Base-by-base conservation (phyloP, 2,797 vertebrate species). In the Aotus griseimembra region DNA sequence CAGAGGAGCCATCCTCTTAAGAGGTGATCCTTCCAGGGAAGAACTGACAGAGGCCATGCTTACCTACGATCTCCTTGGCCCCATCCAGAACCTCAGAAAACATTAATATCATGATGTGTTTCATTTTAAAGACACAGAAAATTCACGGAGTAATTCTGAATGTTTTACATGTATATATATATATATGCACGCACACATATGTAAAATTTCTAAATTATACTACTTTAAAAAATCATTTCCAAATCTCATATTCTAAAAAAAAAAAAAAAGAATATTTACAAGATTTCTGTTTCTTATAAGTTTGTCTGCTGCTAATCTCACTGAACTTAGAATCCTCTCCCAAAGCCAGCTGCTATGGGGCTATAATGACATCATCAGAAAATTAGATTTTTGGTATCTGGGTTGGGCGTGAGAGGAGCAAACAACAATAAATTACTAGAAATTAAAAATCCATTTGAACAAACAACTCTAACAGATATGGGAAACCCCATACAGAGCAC, bases 361-460 rank as follows among this genome's bases (percentile, higher is more conserved):
- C 94, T 61, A 94, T 46, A 85, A 94, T 94, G 80, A 94, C n/a
- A 72, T 93, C 97, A 97, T 90, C 57, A 95, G 93, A 94, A 96
- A 96, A 95, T 92, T 41, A 81, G 50, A 89, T 90, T 95, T 72
- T 93, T 82, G 85, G 46, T 70, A 87, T 76, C 86, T 92, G 95
- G 33, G 88, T 41, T 84, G 64, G 76, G 41, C 48, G 61, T 17
- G 61, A 83, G 26, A 96, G 67, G 17, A 90, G 67, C 50, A 96
- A 90, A 92, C 36, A 90, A 93, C 41, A 90, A 94, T 77, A 58
- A 96, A 87, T 61, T 70, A 88, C 72, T 87, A 95, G 90, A 94
- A 90, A 92, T 93, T 93, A 61, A 96, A 85, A 97, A 80, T 52
- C 77, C 39, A 73, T 82, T 90, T 93, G 86, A 87, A 84, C 0